Percentiles rank a stretch among this genome's conserved stretches.
These are phyloP conservation scores for Euphonia xanthogaster DNA, from an alignment of 2,797 vertebrate genomes.

Conservation along the genomic window DNA sequence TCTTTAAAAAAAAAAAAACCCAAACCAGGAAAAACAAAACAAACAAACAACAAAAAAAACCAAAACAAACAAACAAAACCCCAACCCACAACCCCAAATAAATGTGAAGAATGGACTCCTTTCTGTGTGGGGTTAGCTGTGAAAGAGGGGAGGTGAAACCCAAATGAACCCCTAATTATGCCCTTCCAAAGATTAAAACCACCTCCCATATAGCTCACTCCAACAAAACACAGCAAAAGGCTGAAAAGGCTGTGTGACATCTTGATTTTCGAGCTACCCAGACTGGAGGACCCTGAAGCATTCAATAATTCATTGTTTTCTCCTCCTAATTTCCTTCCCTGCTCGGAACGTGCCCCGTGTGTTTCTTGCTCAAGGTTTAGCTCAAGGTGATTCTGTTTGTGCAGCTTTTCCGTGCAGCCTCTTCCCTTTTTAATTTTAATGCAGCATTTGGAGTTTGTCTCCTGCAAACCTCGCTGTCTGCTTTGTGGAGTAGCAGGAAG, in stretches of 20 bases:
- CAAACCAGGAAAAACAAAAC: too few species aligned
- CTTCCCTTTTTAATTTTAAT: slow-evolving; percentile 56
- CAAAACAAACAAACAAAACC: too few species aligned
- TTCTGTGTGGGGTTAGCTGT: not conserved
- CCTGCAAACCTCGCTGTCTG: slow-evolving; percentile 45
- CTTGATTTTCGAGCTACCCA: slow-evolving; percentile 18
- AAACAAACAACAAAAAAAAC: not conserved
- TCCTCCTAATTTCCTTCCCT: slow-evolving; percentile 42
- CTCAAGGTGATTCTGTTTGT: slow-evolving; percentile 56
- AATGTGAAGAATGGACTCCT: not conserved
- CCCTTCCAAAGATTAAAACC: not conserved
- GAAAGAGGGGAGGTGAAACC: not conserved
- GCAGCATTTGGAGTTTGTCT: slow-evolving; percentile 29
- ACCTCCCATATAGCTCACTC: not conserved
- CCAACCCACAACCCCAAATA: not conserved
- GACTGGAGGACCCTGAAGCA: slow-evolving; percentile 6
- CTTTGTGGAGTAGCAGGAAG: slow-evolving; percentile 43
- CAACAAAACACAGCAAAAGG: not conserved
- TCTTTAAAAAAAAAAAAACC: not conserved
- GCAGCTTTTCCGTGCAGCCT: not conserved
- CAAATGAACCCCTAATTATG: not conserved
- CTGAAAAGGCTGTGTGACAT: not conserved
- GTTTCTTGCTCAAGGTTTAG: slow-evolving; percentile 47
- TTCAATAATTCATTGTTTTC: slow-evolving; percentile 53
- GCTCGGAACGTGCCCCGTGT: not conserved